Evolutionary conservation across 2,888 invertebrate genomes (phyloP).

Genomic region (Ochropleura leucogaster): DNA sequence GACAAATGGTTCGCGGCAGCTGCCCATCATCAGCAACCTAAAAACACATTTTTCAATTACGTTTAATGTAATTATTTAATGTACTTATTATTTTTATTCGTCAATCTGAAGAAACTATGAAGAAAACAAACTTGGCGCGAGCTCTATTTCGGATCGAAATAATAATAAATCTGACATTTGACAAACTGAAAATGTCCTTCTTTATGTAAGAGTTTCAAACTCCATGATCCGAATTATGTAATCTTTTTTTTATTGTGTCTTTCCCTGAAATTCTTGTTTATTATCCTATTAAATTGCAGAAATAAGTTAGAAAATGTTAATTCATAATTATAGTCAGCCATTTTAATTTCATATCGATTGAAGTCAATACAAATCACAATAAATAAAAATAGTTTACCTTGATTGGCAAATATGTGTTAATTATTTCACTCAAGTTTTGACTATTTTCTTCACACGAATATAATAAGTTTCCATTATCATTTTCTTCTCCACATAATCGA

Average conservation of each 20-base stretch:
- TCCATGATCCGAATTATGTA: conserved; percentile 15
- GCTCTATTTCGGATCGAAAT: conserved; percentile 5
- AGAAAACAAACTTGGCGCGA: conserved; percentile 59
- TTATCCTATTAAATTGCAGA: conserved; percentile 1
- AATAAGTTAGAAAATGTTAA: conserved; percentile 62
- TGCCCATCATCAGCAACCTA: conserved; percentile 93
- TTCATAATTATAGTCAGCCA: conserved; percentile 76
- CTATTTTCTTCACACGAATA: conserved; percentile 91
- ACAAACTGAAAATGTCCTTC: conserved; percentile 29
- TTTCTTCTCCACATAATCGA: conserved; percentile 94
- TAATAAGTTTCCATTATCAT: conserved; percentile 92
- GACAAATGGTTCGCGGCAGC: conserved; percentile 93
- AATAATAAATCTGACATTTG: conserved; percentile 51
- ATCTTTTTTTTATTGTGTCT: conserved; percentile 1
- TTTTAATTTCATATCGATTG: conserved; percentile 74
- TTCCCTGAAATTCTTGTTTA: not conserved
- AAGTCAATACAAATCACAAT: conserved; percentile 88
- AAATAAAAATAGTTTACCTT: conserved; percentile 90
- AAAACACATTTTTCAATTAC: conserved; percentile 58
- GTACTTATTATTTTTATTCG: not conserved
- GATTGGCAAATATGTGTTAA: conserved; percentile 94
- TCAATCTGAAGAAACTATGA: not conserved
- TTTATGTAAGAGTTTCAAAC: conserved; percentile 11
- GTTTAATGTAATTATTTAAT: no score
- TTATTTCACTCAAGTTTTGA: conserved; percentile 91